Base-by-base conservation (phyloP, 2,113 vertebrate genomes). In the Calidris pugnax region DNA sequence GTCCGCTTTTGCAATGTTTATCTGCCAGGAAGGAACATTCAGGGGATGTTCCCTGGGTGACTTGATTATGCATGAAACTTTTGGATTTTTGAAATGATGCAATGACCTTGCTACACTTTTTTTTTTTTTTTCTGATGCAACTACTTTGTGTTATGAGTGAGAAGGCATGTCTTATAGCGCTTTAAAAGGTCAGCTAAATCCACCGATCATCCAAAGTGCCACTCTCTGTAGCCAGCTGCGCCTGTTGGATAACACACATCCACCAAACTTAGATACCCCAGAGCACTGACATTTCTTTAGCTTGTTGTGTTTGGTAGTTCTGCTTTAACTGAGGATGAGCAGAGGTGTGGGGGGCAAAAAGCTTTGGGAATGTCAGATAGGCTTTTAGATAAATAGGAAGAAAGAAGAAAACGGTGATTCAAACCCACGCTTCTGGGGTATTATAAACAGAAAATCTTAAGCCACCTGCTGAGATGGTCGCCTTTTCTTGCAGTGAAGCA, bases 1-100 rank as follows among this genome's bases (percentile, higher is more conserved):
- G 11, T 43, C 41, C 45, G 71, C 76, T 97, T 76, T 74, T 93
- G 86, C 92, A 90, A 86, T 35, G 17, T 60, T 63, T 8, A 18
- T 87, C 66, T 97, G 77, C 69, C 81, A 53, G 33, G 86, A 91
- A 96, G 53, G 60, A 77, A 56, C 41, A 4, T 19, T 67, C 22
- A 9, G 28, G 90, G 84, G 59, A 50, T 53, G 75, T 94, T 93
- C 86, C 81, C 64, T 56, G 41, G 1, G 6, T 27, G 30, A 32
- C 72, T 62, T 86, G 86, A 62, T 85, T 67, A 33, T 66, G 67
- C 41, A 27, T 16, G 57, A 60, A 84, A 94, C 89, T 96, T 78
- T 43, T 63, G 85, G 68, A 89, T 81, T 89, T 59, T 80, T 91
- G 32, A 80, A 89, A 96, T 80, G 91, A 86, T 77, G 71, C 68